These are phyloP conservation scores for Rousettus leschenaultii DNA, from an alignment of 2,113 vertebrate species.

Conservation along the genomic window DNA sequence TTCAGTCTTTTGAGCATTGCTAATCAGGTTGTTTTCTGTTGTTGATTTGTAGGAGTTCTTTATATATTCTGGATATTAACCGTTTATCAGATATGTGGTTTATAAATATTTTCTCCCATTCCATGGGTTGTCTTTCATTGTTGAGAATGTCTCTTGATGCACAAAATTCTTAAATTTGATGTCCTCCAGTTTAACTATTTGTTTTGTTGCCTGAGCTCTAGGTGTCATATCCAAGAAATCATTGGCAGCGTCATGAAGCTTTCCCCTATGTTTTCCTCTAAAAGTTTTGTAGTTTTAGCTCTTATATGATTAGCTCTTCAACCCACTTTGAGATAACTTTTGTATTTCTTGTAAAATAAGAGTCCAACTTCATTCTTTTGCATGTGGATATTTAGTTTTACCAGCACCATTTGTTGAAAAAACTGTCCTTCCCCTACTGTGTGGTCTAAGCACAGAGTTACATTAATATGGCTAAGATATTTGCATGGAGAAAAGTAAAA, in stretches of 20 bases:
- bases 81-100: neutral
- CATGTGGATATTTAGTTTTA: no score
- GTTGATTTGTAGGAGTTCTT: neutral
- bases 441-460: no score
- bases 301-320: neutral
- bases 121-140: neutral
- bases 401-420: no score
- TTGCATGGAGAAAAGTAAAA: no score
- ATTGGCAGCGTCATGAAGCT: neutral
- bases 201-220: neutral
- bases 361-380: neutral
- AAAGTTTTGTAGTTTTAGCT: neutral
- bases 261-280: neutral
- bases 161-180: neutral
- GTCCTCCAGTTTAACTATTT: neutral
- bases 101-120: neutral
- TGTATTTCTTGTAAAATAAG: neutral
- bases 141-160: neutral
- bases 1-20: neutral
- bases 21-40: neutral
- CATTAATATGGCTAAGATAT: no score
- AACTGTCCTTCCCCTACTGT: no score
- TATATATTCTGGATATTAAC: neutral
- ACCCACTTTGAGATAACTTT: neutral
- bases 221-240: neutral